Percentiles rank a stretch among this genome's conserved stretches.
These are phyloP conservation scores for Drosophila nannoptera DNA, from an alignment of 1,140 invertebrate species.

Conservation along the genomic window DNA sequence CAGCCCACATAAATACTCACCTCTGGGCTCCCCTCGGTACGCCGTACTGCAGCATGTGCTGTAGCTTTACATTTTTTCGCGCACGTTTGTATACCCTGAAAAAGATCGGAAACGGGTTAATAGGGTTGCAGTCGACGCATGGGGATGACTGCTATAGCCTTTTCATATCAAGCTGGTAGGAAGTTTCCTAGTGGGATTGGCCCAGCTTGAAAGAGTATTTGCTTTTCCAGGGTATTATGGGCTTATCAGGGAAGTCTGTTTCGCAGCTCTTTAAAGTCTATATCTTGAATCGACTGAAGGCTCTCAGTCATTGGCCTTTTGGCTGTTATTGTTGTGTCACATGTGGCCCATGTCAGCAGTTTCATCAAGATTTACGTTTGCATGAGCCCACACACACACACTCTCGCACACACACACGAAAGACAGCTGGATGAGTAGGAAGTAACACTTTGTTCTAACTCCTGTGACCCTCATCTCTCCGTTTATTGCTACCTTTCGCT, in stretches of 20 bases:
- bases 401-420: no score
- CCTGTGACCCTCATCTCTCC: not conserved
- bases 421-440: slow-evolving; percentile 1
- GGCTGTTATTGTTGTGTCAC: slow-evolving; percentile 16
- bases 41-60: slow-evolving; percentile 10
- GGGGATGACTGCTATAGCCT: no score
- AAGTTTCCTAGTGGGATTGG: not conserved
- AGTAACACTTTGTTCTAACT: not conserved
- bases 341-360: slow-evolving; percentile 33
- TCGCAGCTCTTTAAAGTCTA: slow-evolving; percentile 12
- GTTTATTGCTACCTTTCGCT: not conserved
- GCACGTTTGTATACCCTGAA: not conserved
- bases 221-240: no score
- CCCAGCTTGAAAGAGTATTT: no score
- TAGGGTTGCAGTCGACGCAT: not conserved
- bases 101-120: not conserved
- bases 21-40: slow-evolving; percentile 9
- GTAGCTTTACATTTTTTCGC: slow-evolving; percentile 9
- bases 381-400: slow-evolving; percentile 2
- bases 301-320: slow-evolving; percentile 30
- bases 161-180: no score
- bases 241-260: not conserved
- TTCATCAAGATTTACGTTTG: slow-evolving; percentile 39
- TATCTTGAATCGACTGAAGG: slow-evolving; percentile 20
- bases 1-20: slow-evolving; percentile 43